phyloP scores from a whole-genome alignment of 2,888 invertebrate genomes.

The Alsophila aescularia region DNA sequence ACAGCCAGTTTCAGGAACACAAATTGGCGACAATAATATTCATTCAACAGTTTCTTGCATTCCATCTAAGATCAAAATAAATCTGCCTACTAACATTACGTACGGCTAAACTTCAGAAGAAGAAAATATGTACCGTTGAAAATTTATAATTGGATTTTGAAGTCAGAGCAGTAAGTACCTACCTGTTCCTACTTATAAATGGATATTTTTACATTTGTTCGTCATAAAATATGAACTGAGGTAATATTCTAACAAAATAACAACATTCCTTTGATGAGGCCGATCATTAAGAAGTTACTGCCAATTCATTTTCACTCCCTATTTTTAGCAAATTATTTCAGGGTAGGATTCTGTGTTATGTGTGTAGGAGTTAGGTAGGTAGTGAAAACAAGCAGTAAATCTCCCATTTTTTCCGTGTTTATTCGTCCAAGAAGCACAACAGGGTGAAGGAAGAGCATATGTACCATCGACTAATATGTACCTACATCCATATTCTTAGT shows the following conservation, averaged over 20 bases:
- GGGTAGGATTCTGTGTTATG: constrained; percentile 5
- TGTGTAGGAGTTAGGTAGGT: too few species aligned
- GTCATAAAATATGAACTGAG: neutral
- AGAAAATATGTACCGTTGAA: neutral
- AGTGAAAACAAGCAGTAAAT: constrained; percentile 14
- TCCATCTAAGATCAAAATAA: too few species aligned
- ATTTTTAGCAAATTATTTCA: constrained; percentile 6
- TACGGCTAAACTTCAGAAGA: neutral
- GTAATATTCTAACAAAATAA: neutral
- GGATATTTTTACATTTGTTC: neutral
- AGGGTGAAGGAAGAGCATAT: too few species aligned
- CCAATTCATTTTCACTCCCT: neutral
- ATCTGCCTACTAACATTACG: neutral
- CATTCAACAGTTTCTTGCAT: too few species aligned
- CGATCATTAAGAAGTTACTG: constrained; percentile 9
- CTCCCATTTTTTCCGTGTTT: neutral
- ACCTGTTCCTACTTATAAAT: too few species aligned
- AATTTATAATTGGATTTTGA: neutral
- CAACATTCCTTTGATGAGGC: constrained; percentile 10
- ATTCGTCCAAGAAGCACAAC: neutral
- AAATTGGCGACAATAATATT: too few species aligned
- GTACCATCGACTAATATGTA: too few species aligned
- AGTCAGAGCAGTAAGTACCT: neutral
- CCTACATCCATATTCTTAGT: too few species aligned
- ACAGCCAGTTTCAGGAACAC: too few species aligned